Conservation (phyloP, 2,888 invertebrate species). For the Phengaris alcon region DNA sequence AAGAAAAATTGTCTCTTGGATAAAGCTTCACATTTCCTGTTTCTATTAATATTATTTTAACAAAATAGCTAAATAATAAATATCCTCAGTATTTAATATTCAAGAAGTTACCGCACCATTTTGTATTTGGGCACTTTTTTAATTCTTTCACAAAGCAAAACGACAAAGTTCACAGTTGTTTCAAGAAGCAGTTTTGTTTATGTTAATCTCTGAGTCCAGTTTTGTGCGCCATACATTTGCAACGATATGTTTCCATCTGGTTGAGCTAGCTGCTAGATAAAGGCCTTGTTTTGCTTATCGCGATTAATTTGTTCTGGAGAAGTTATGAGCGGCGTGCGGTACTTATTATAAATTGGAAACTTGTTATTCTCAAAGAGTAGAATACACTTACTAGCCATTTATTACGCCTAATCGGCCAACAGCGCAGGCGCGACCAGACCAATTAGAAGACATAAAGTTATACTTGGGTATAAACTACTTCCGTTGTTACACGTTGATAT, state of each 20-base stretch:
- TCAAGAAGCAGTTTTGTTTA: not conserved
- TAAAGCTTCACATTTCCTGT: not conserved
- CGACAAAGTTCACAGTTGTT: not conserved
- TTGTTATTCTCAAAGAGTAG: not conserved
- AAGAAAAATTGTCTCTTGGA: not conserved
- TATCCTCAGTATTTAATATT: too few species aligned
- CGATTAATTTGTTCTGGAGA: constrained; percentile 16
- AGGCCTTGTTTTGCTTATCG: constrained; percentile 7
- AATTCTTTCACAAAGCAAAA: too few species aligned
- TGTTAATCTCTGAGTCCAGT: not conserved
- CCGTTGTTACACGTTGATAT: not conserved
- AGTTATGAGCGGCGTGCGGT: constrained; percentile 10
- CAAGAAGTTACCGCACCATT: too few species aligned
- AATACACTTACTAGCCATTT: constrained; percentile 7
- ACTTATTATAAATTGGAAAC: not conserved
- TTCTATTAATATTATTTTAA: too few species aligned
- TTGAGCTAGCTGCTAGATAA: constrained; percentile 11
- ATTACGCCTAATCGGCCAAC: not conserved
- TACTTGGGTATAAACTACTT: not conserved
- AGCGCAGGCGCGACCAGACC: not conserved
- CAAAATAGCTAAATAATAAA: too few species aligned
- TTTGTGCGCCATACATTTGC: not conserved
- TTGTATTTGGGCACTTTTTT: too few species aligned
- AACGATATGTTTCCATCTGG: not conserved
- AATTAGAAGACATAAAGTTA: not conserved